These are phyloP conservation scores for Neocloeon triangulifer DNA, from an alignment of 1,140 invertebrate genomes.

Conservation along the genomic window DNA sequence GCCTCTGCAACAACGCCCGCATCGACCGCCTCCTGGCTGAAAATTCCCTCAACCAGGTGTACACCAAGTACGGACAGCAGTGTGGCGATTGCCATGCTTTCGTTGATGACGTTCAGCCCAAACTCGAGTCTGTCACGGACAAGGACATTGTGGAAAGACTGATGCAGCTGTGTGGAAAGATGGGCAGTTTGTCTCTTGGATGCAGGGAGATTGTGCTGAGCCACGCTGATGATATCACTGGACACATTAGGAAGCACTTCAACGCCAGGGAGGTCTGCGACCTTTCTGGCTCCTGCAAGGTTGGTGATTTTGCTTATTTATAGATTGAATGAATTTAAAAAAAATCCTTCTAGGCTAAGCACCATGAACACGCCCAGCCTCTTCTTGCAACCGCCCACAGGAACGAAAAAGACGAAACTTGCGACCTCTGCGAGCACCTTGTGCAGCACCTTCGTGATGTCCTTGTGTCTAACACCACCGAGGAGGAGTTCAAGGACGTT, in stretches of 20 bases:
- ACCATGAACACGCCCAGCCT: neutral
- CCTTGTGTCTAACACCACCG: slow-evolving; percentile 64
- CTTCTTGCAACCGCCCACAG: neutral
- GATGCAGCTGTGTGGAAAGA: slow-evolving; percentile 31
- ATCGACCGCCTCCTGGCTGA: slow-evolving; percentile 41
- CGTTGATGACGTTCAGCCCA: slow-evolving; percentile 23
- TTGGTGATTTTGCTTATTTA: no score
- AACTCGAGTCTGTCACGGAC: slow-evolving; percentile 25
- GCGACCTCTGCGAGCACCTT: slow-evolving; percentile 62
- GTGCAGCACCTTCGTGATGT: slow-evolving; percentile 55
- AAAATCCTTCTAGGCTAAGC: neutral
- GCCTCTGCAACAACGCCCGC: slow-evolving; percentile 56
- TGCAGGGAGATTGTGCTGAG: slow-evolving; percentile 46
- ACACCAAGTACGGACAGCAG: slow-evolving; percentile 6
- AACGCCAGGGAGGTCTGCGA: slow-evolving; percentile 41
- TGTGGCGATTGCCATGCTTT: slow-evolving; percentile 31
- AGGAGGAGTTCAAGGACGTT: slow-evolving; percentile 53
- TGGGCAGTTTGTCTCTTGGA: slow-evolving; percentile 49
- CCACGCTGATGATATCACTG: slow-evolving; percentile 44
- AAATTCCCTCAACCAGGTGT: slow-evolving; percentile 1
- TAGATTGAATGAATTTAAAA: no score
- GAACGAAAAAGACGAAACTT: slow-evolving; percentile 35
- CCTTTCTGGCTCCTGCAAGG: slow-evolving; percentile 42
- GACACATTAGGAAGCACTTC: slow-evolving; percentile 32
- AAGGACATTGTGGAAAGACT: slow-evolving; percentile 15